These are phyloP conservation scores for Eledone cirrhosa DNA, from an alignment of 2,888 invertebrate species.

Conservation along the genomic window DNA sequence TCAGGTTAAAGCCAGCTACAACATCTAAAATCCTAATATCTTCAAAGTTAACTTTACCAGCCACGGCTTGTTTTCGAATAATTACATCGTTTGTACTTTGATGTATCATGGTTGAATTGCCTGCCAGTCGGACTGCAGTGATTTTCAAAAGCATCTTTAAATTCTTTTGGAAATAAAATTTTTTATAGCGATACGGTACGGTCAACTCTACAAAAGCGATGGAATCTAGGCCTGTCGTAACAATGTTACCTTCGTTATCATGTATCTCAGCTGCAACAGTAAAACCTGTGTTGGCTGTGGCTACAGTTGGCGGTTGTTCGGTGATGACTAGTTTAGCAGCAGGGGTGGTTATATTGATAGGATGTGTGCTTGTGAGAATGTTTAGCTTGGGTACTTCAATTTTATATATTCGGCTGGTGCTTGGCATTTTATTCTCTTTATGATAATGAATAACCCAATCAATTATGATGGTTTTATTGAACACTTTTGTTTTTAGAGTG, in stretches of 20 bases:
- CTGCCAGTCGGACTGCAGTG: slow-evolving; percentile 40
- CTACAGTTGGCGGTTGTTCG: slow-evolving; percentile 10
- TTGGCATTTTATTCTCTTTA: slow-evolving; percentile 26
- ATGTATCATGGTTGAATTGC: slow-evolving; percentile 35
- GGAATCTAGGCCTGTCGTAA: slow-evolving; percentile 41
- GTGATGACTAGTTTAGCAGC: slow-evolving; percentile 30
- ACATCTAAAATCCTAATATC: slow-evolving; percentile 42
- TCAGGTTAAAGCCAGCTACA: background rate
- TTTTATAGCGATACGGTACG: slow-evolving; percentile 37
- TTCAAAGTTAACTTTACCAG: slow-evolving; percentile 37
- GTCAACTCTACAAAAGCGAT: slow-evolving; percentile 38
- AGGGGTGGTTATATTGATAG: slow-evolving; percentile 36
- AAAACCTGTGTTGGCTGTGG: slow-evolving; percentile 31
- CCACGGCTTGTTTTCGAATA: slow-evolving; percentile 36
- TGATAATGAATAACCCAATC: slow-evolving; percentile 33
- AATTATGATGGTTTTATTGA: slow-evolving; percentile 24
- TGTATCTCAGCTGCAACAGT: slow-evolving; percentile 31
- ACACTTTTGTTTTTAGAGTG: background rate
- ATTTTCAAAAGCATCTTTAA: slow-evolving; percentile 35
- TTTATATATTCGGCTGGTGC: slow-evolving; percentile 32
- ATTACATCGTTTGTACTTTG: slow-evolving; percentile 36
- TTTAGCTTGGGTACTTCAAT: slow-evolving; percentile 29
- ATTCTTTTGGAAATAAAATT: slow-evolving; percentile 32
- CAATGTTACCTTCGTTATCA: slow-evolving; percentile 30
- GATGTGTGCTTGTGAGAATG: slow-evolving; percentile 33